These are phyloP conservation scores for Valencia hispanica DNA, from an alignment of 2,797 vertebrate species.

Conservation along the genomic window DNA sequence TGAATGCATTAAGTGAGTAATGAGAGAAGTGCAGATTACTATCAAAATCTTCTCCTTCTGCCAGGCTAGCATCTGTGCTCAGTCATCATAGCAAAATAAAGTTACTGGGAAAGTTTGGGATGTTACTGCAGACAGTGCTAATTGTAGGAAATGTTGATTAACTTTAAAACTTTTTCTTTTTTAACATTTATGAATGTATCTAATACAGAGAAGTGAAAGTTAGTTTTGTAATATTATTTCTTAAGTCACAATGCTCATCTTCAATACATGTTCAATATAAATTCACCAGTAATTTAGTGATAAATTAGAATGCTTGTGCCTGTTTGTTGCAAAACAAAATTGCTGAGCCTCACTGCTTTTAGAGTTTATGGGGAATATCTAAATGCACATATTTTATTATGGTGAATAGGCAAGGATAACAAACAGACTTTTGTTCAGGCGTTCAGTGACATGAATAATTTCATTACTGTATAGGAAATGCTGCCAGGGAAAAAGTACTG, in stretches of 20 bases:
- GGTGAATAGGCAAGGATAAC: background rate
- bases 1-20: slow-evolving; percentile 60
- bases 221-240: background rate
- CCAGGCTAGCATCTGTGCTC: slow-evolving; percentile 64
- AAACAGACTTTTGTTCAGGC: slow-evolving; percentile 43
- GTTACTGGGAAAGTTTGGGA: slow-evolving; percentile 35
- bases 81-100: slow-evolving; percentile 59
- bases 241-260: background rate
- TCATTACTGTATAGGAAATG: slow-evolving; percentile 36
- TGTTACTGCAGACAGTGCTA: background rate
- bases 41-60: slow-evolving; percentile 66
- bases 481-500: slow-evolving; percentile 21
- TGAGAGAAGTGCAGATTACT: slow-evolving; percentile 65
- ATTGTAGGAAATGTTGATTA: slow-evolving; percentile 21
- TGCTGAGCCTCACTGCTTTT: slow-evolving; percentile 8
- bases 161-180: background rate
- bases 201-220: background rate
- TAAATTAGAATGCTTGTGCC: slow-evolving; percentile 16
- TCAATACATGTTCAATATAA: background rate
- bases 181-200: background rate
- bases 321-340: slow-evolving; percentile 8
- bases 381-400: slow-evolving; percentile 26
- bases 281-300: background rate
- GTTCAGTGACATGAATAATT: slow-evolving; percentile 27
- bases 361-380: slow-evolving; percentile 8